Conservation (phyloP, 2,888 invertebrate species). For the Mesorhabditis sp. region DNA sequence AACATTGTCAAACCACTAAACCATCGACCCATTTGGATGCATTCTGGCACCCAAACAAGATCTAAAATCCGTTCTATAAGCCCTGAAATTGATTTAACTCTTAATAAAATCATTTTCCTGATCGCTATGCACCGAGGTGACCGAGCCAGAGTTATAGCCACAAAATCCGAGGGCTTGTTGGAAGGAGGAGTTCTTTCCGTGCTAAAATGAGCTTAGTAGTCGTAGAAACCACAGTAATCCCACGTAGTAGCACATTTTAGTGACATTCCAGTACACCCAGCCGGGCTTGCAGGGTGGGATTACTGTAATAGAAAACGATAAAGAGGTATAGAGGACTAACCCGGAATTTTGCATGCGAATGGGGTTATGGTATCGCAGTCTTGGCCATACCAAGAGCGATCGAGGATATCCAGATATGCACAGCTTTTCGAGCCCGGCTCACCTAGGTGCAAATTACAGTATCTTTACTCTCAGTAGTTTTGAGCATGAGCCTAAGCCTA, state of each 20-base stretch:
- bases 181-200: not conserved
- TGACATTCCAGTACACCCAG: not conserved
- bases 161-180: slow-evolving; percentile 5
- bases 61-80: not conserved
- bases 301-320: too few relatives aligned
- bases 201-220: not conserved
- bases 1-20: slow-evolving; percentile 1
- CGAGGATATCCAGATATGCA: not conserved
- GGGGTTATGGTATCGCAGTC: not conserved
- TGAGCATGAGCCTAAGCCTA: not conserved
- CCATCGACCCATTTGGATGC: not conserved
- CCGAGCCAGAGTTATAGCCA: not conserved
- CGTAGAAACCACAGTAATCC: not conserved
- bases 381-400: slow-evolving; percentile 1
- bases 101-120: slow-evolving; percentile 3
- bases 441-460: not conserved
- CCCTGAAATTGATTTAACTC: not conserved
- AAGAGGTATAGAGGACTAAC: too few relatives aligned
- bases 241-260: not conserved
- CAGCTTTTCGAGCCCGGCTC: slow-evolving; percentile 2
- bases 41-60: slow-evolving; percentile 2
- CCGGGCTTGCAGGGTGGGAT: not conserved
- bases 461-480: too few relatives aligned
- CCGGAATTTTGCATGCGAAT: not conserved
- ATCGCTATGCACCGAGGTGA: slow-evolving; percentile 5